phyloP scores from a whole-genome alignment of 1,140 invertebrate species.

The Pseudomyrmex gracilis region DNA sequence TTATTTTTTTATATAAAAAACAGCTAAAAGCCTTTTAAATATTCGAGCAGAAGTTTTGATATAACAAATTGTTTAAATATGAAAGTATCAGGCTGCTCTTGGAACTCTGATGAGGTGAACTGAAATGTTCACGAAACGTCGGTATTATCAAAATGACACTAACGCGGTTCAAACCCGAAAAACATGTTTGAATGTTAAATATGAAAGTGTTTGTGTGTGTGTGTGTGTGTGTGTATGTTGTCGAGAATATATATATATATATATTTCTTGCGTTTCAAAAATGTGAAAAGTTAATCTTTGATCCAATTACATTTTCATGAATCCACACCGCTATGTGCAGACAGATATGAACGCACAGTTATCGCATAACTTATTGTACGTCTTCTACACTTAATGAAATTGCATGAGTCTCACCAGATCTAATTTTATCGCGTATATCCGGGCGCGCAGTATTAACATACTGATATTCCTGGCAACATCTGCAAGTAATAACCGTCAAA shows the following conservation, averaged over 20 bases:
- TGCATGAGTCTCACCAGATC: conserved; percentile 11
- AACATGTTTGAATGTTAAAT: too few species aligned
- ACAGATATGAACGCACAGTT: neutral
- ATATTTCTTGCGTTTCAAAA: neutral
- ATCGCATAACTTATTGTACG: conserved; percentile 25
- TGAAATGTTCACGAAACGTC: too few species aligned
- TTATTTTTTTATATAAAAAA: neutral
- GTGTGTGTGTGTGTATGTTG: neutral
- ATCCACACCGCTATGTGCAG: neutral
- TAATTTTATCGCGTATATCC: conserved; percentile 36
- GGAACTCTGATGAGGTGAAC: too few species aligned
- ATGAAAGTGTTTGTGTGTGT: neutral
- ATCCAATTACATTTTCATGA: conserved; percentile 8
- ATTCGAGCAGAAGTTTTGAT: neutral
- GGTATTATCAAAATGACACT: too few species aligned
- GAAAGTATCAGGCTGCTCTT: too few species aligned
- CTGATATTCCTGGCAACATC: conserved; percentile 48
- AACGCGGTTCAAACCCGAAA: too few species aligned
- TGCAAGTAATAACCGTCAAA: conserved; percentile 42
- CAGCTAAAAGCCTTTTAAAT: neutral
- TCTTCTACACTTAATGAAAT: conserved; percentile 31
- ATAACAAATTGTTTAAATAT: neutral
- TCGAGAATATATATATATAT: neutral
- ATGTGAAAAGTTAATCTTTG: conserved; percentile 39
- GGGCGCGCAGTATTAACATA: conserved; percentile 10